Evolutionary conservation across 2,113 vertebrate genomes (phyloP).

Genomic region (Nesoenas mayeri): DNA sequence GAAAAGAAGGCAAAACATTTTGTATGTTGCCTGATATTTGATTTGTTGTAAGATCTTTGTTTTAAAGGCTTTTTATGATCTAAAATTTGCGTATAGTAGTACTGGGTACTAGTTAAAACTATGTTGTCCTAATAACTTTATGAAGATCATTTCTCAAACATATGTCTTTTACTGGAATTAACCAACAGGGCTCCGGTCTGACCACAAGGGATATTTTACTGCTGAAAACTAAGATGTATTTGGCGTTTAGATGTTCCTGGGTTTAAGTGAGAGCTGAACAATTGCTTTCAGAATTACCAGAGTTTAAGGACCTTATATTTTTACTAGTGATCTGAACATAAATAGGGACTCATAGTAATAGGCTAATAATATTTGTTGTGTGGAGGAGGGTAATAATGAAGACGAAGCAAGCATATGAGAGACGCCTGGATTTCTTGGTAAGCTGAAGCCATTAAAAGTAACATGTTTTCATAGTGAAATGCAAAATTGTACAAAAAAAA

Average conservation of each 20-base stretch:
- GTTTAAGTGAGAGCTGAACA: neutral
- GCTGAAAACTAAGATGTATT: neutral
- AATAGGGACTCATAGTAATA: neutral
- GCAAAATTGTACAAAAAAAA: neutral
- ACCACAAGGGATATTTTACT: neutral
- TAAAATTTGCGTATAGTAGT: neutral
- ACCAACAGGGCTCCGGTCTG: neutral
- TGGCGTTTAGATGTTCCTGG: neutral
- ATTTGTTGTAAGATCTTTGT: neutral
- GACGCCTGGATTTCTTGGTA: neutral
- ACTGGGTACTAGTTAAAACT: neutral
- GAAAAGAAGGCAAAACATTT: neutral
- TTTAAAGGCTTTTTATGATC: neutral
- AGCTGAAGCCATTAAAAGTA: neutral
- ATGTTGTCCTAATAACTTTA: neutral
- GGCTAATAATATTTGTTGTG: neutral
- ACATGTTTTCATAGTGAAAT: neutral
- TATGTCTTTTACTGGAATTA: neutral
- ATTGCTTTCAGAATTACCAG: neutral
- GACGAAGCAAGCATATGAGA: neutral
- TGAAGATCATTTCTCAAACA: neutral
- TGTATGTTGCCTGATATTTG: neutral
- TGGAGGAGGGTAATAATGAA: neutral
- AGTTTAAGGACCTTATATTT: neutral
- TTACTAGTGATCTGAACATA: neutral